These are phyloP conservation scores for Caloenas nicobarica DNA, from an alignment of 2,113 vertebrate species.

Conservation along the genomic window DNA sequence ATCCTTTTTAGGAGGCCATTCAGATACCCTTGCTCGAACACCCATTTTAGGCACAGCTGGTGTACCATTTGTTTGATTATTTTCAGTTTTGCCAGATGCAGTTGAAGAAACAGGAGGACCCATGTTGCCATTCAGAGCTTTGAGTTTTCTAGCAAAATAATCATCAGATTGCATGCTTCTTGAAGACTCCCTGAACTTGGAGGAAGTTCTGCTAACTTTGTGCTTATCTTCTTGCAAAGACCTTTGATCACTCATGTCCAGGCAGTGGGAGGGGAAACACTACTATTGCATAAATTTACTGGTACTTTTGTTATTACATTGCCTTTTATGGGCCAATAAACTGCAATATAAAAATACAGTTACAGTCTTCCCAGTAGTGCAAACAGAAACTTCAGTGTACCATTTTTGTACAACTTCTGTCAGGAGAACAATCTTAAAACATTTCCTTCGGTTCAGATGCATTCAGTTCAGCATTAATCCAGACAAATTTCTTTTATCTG, in stretches of 20 bases:
- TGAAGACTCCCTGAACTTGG: conserved; percentile 80
- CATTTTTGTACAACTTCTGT: not conserved
- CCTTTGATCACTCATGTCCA: conserved; percentile 87
- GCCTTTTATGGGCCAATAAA: conserved; percentile 39
- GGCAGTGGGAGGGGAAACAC: conserved; percentile 29
- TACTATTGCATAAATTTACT: conserved; percentile 63
- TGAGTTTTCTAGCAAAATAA: conserved; percentile 91
- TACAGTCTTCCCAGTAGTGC: not conserved
- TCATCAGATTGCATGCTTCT: conserved; percentile 94
- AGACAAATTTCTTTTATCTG: conserved; percentile 50
- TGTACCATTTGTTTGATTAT: conserved; percentile 84
- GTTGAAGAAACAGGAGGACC: conserved; percentile 81
- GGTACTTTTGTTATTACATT: conserved; percentile 72
- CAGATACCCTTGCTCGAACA: conserved; percentile 91
- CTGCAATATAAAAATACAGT: not conserved
- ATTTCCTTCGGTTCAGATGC: conserved; percentile 13
- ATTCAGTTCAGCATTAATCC: not conserved
- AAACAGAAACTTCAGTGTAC: conserved; percentile 1
- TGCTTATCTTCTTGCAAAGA: conserved; percentile 81
- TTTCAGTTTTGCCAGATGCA: conserved; percentile 79
- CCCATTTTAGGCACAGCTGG: conserved; percentile 98
- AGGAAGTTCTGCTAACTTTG: conserved; percentile 78
- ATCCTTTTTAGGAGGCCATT: conserved; percentile 95
- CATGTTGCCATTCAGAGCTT: conserved; percentile 88
- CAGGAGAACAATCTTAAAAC: not conserved